Base-by-base conservation (phyloP, 2,888 invertebrate species). In the Teleiodes luculella region DNA sequence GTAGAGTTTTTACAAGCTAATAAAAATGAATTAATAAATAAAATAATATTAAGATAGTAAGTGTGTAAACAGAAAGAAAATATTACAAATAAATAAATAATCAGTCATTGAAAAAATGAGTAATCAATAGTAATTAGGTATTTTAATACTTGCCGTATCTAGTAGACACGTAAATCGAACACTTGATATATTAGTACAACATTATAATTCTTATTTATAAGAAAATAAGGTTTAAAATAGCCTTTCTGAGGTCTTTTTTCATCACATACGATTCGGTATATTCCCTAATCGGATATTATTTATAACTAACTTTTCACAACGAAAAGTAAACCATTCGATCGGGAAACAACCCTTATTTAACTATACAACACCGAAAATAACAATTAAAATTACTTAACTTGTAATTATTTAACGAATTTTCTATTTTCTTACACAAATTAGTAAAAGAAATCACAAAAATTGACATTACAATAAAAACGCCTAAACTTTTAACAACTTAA, bases 141-240 rank as follows among this genome's bases (percentile, higher is more conserved):
- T 20, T 20, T 43, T 10, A 24, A 24, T 20, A 7, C 18, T 10
- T 8, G 18, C 35, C 35, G 55, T 50, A 48, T 58, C 41, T 54
- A 61, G 52, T 57, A 59, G 54, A 53, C 50, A 39, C 55, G 52
- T 49, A 60, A 49, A 53, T 54, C 49, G 47, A 57, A 54, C 55
- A 56, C 47, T 47, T 24, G 24, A 49, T 48, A 49, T 50, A 39
- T 39, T 39, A 43, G 49, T 45, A 36, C 47, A 58, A 55, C 68
- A 70, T 70, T 66, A 65, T 61, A 66, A 60, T 62, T 66, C 72
- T 74, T 72, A 74, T 68, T 54, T n/a, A 31, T 14, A 60, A 50
- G 47, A 45, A n/a, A 65, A 70, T 69, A 72, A 72, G 72, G 68
- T 66, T 66, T 59, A 64, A 64, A 69, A 70, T 68, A 72, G 70